These are phyloP conservation scores for Goniozus legneri DNA, from an alignment of 1,140 invertebrate species.

Conservation along the genomic window DNA sequence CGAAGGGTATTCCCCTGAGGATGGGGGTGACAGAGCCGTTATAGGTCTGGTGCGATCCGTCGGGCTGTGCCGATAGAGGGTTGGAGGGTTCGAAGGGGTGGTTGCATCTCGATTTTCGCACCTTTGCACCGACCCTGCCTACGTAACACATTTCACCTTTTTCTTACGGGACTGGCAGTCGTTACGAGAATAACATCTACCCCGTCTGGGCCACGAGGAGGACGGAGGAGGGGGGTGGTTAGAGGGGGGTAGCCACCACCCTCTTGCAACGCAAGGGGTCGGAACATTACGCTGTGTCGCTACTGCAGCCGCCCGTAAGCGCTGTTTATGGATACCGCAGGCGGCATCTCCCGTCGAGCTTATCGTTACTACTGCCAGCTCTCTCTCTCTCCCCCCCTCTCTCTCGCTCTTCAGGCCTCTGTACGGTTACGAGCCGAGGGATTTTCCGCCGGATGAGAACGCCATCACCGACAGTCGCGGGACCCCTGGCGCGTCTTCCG, in stretches of 20 bases:
- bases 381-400: conserved; percentile 21
- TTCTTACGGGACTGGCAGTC: no score
- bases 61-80: conserved; percentile 4
- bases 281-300: conserved; percentile 22
- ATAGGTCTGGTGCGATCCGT: conserved; percentile 19
- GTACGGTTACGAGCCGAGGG: conserved; percentile 37
- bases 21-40: conserved; percentile 17
- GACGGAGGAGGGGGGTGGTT: not conserved
- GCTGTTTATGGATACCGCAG: conserved; percentile 44
- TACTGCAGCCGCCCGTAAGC: conserved; percentile 20
- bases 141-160: no score
- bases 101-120: conserved; percentile 21
- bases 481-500: conserved; percentile 13
- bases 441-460: conserved; percentile 38
- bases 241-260: conserved; percentile 16
- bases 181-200: no score
- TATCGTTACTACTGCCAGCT: conserved; percentile 31
- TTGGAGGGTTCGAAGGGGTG: conserved; percentile 5
- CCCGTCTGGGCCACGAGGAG: no score
- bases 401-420: no score
- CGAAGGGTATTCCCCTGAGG: conserved; percentile 24
- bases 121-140: no score
- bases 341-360: conserved; percentile 40
- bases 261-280: no score
- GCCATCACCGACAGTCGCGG: conserved; percentile 20